phyloP scores from a whole-genome alignment of 2,113 vertebrate species.

The Perognathus longimembris region DNA sequence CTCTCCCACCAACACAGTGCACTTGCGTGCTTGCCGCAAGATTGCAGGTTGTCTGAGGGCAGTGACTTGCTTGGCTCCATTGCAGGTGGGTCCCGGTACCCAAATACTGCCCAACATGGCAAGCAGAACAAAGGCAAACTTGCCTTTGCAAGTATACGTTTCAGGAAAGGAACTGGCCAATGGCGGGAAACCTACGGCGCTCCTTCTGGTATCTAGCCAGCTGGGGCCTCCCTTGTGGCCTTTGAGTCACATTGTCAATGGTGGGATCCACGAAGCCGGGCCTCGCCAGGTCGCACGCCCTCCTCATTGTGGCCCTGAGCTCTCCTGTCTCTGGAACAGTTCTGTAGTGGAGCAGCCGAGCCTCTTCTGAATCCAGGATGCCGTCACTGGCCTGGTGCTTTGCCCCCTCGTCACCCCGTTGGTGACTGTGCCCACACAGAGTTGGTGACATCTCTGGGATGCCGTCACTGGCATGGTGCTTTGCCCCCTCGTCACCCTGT shows the following conservation, averaged over 20 bases:
- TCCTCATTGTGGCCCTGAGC: not conserved
- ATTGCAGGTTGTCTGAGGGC: no score
- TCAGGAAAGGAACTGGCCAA: not conserved
- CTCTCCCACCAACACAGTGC: accelerated
- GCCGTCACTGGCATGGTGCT: no score
- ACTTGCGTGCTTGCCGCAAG: not conserved
- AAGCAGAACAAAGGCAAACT: not conserved
- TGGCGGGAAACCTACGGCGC: accelerated
- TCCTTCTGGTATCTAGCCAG: not conserved
- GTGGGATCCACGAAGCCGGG: no score
- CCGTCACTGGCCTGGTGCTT: no score
- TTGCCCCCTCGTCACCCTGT: no score
- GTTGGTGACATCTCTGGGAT: no score
- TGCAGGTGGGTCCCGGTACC: not conserved
- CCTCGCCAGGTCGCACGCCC: no score
- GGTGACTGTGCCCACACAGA: no score
- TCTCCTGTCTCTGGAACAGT: not conserved
- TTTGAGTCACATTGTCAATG: not conserved
- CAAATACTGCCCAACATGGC: not conserved
- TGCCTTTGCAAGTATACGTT: not conserved
- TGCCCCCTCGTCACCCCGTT: no score
- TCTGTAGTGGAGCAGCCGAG: accelerated
- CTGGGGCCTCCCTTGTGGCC: no score
- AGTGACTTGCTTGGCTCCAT: not conserved
- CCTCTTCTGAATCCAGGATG: no score